Evolutionary conservation across 1,140 invertebrate species (phyloP), one percentile per base, ranked within the genome.

Genomic region (Hylaeus anthracinus): DNA sequence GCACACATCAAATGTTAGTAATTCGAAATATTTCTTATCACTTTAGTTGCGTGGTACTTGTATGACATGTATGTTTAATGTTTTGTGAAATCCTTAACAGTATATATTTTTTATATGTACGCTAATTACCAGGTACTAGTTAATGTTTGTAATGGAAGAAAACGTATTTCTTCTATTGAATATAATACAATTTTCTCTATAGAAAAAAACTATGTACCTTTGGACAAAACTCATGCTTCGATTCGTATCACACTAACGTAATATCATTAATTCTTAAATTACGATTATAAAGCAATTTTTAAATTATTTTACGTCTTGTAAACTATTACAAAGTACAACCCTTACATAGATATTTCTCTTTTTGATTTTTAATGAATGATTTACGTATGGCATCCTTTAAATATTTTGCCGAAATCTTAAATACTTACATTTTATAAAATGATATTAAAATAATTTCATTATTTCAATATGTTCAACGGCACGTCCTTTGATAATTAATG

Each of bases 121-220:
- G 45, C 48, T 78, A 72, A 61, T 78, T 55, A 72, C 75, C 75
- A 78, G 75, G 75, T 78, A 78, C 75, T 78, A 71, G 58, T 78
- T 72, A 72, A 78, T 78, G 58, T 78, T 72, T 78, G 67, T 45
- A 63, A 71, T 39, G 71, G n/a, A 78, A 63, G 3, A 71, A 6
- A 63, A 71, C 37, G 14, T 43, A 71, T 71, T 41, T 4, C 14
- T 77, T 61, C 12, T 15, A 65, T 26, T 69, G 6, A 45, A 77
- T 51, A 69, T 60, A 39, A 45, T 74, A 64, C 73, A 69, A 48
- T 10, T 26, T 26, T 75, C 15, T 48, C 15, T 77, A 15, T 43
- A 4, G 12, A 43, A 39, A 37, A 65, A 51, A 51, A 78, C 12
- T 61, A 6, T 14, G 56, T 78, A 77, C 74, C 75, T 78, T 72